A percentile compares a stretch with the other conserved stretches of the same genome.
These are phyloP conservation scores for Eublepharis macularius DNA, from an alignment of 2,113 vertebrate species.

Conservation along the genomic window DNA sequence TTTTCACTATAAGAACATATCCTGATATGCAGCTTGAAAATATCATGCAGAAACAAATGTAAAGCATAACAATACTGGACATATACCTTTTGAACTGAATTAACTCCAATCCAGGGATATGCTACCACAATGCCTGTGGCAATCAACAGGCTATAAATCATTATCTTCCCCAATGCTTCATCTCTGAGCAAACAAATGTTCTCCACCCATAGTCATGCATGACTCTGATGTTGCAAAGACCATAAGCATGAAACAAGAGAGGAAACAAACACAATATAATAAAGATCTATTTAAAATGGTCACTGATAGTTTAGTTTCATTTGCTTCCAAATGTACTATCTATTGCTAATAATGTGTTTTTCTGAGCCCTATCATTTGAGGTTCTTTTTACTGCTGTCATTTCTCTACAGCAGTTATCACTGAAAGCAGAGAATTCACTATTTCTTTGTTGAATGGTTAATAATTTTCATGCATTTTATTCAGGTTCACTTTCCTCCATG, in stretches of 20 bases:
- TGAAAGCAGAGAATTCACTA: background rate
- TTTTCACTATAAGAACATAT: no score
- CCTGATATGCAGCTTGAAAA: no score
- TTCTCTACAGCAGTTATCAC: background rate
- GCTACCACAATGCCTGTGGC: no score
- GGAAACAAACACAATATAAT: background rate
- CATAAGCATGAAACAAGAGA: background rate
- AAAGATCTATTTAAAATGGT: background rate
- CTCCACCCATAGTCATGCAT: background rate
- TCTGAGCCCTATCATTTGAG: background rate
- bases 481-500: constrained; percentile 26
- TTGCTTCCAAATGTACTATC: background rate
- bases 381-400: background rate
- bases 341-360: background rate
- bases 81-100: no score
- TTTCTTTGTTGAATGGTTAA: constrained; percentile 14
- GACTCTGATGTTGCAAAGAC: background rate
- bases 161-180: no score
- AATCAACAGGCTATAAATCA: no score
- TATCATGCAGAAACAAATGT: no score
- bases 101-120: no score
- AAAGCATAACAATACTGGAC: no score
- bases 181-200: background rate
- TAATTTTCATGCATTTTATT: background rate
- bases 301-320: background rate